Evolutionary conservation across 1,140 invertebrate species (phyloP).

Genomic region (Bicyclus anynana): DNA sequence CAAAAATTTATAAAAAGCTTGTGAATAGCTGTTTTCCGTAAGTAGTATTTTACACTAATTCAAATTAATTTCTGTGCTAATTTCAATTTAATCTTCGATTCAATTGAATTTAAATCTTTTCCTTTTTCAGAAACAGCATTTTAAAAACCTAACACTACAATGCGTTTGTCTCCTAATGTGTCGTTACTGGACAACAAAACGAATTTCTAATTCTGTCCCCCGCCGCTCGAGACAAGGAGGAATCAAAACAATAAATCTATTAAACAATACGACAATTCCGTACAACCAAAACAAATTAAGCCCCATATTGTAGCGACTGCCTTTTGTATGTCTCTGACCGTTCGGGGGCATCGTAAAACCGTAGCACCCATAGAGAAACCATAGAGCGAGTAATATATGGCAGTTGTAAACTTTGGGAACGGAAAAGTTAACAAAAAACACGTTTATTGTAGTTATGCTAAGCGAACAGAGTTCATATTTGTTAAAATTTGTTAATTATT

Average conservation of each 20-base stretch:
- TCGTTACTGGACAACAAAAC: constrained; percentile 3
- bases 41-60: too few relatives aligned
- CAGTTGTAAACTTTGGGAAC: constrained; percentile 46
- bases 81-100: too few relatives aligned
- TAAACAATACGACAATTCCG: constrained; percentile 49
- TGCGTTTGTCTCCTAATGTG: neutral
- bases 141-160: neutral
- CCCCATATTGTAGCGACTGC: constrained; percentile 38
- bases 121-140: too few relatives aligned
- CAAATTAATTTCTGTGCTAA: too few relatives aligned
- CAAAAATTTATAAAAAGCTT: too few relatives aligned
- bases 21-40: too few relatives aligned
- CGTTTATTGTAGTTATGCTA: constrained; percentile 12
- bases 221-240: constrained; percentile 32
- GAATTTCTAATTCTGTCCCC: constrained; percentile 37
- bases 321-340: constrained; percentile 49
- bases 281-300: constrained; percentile 72
- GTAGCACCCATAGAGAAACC: constrained; percentile 19
- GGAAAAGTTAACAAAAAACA: neutral
- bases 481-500: neutral
- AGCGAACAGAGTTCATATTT: constrained; percentile 7
- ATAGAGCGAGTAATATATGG: constrained; percentile 40
- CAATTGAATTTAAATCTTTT: too few relatives aligned
- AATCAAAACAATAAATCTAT: constrained; percentile 47
- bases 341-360: constrained; percentile 57